Evolutionary conservation across 2,113 vertebrate genomes (phyloP), one percentile per base, ranked within the genome.

Genomic region (Myotis brandtii): DNA sequence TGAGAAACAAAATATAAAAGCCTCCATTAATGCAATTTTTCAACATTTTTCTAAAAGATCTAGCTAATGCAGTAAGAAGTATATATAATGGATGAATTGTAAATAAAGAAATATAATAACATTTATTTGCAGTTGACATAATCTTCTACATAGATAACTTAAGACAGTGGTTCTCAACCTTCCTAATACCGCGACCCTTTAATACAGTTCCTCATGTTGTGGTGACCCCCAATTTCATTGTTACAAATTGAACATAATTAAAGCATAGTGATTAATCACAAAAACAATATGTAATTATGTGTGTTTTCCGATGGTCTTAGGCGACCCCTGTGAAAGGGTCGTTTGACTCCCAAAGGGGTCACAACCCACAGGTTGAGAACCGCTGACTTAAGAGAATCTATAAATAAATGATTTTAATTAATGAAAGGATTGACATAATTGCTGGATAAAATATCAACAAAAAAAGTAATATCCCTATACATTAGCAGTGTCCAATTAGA

Each of bases 381-480:
- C 43, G 43, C 7, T 43, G 43, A 96, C 69, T 69, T 85, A 73
- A 94, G 32, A 93, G 27, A 85, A 95, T 27, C 20, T 23, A 86
- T 37, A 89, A 82, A 75, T n/a, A 86, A 83, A 50, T 66, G 5
- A 89, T 84, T 77, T 89, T 59, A 87, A 93, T 69, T 92, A 95
- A 76, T 77, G 32, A 92, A 93, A 92, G 30, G 7, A 1, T 48
- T 66, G 62, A 82, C 11, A 89, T 34, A 30, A 89, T n/a, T 82
- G 12, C 40, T 79, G 14, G 56, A 66, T 73, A 66, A 6, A 87
- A 48, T 3, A 75, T 40, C n/a, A 85, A 73, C 8, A 70, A 92
- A 54, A 85, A 86, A 23, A 86, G 7, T 80, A 80, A 89, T 40
- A 67, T 52, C 87, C 7, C 9, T 89, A 89, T 16, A 62, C 1